phyloP scores from a whole-genome alignment of 35 echinoderm and acorn worm genomes.

The Heliocidaris erythrogramma region DNA sequence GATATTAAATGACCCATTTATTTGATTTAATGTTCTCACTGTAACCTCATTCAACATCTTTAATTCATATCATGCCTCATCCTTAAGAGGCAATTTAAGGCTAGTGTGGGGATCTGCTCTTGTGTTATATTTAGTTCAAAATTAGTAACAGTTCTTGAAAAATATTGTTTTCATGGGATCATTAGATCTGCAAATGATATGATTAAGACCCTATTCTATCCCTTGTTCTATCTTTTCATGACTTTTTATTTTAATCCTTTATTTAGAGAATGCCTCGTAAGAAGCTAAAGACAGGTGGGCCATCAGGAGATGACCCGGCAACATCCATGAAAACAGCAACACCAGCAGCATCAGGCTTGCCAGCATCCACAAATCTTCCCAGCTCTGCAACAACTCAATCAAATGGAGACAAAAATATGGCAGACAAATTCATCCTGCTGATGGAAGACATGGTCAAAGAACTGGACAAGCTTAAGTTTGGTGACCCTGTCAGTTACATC shows the following conservation, averaged over 20 bases:
- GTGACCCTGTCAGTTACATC: conserved; percentile 78
- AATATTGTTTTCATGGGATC: too few species aligned
- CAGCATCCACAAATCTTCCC: neutral
- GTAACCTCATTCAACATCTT: too few species aligned
- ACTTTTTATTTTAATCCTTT: neutral
- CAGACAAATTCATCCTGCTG: conserved; percentile 15
- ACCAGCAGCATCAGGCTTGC: neutral
- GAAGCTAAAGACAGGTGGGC: neutral
- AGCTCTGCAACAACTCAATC: neutral
- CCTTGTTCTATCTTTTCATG: too few species aligned
- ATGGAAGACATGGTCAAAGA: conserved; percentile 40
- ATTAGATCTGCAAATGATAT: too few species aligned
- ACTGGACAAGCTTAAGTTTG: conserved; percentile 64
- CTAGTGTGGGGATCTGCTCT: too few species aligned
- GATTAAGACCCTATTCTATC: too few species aligned
- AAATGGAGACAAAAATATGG: neutral
- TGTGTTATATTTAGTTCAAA: too few species aligned
- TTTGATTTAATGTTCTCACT: too few species aligned
- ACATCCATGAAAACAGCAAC: neutral
- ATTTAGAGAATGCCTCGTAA: neutral
- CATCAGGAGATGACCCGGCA: neutral
- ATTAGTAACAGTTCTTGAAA: too few species aligned
- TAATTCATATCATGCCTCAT: too few species aligned
- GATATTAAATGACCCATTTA: too few species aligned
- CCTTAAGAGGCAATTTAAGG: too few species aligned